Conservation (phyloP, 2,888 invertebrate species). For the Aleiodes leptofemur region DNA sequence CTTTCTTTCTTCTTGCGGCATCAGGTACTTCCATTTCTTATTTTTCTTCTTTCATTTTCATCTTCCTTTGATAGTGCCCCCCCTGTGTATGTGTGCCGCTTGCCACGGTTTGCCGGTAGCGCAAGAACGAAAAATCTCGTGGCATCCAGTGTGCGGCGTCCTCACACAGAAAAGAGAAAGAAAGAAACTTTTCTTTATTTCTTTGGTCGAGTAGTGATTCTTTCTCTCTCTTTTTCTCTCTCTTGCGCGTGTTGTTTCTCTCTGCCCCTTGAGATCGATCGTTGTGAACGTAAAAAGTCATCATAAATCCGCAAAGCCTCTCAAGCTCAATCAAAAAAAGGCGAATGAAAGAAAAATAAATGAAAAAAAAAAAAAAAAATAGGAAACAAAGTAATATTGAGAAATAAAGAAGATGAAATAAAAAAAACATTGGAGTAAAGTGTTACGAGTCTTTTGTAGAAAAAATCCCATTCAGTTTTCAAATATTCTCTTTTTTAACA, state of each 20-base stretch:
- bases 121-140: slow-evolving; percentile 68
- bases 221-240: slow-evolving; percentile 21
- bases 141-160: slow-evolving; percentile 58
- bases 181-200: slow-evolving; percentile 43
- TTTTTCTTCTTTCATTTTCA: slow-evolving; percentile 27
- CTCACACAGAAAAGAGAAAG: slow-evolving; percentile 46
- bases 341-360: slow-evolving; percentile 13
- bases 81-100: slow-evolving; percentile 51
- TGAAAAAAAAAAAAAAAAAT: neutral
- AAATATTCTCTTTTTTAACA: slow-evolving; percentile 13
- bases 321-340: slow-evolving; percentile 20
- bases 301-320: slow-evolving; percentile 23
- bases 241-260: too few species aligned
- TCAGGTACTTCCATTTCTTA: slow-evolving; percentile 9
- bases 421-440: slow-evolving; percentile 31
- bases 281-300: slow-evolving; percentile 41
- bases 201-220: slow-evolving; percentile 27
- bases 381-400: slow-evolving; percentile 33
- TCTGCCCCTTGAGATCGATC: slow-evolving; percentile 28
- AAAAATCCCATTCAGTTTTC: slow-evolving; percentile 11
- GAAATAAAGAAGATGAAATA: slow-evolving; percentile 29
- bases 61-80: slow-evolving; percentile 4
- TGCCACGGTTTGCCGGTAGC: slow-evolving; percentile 65
- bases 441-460: slow-evolving; percentile 28
- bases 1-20: slow-evolving; percentile 48